phyloP scores from a whole-genome alignment of 2,113 vertebrate genomes.

The Pangasianodon hypophthalmus region DNA sequence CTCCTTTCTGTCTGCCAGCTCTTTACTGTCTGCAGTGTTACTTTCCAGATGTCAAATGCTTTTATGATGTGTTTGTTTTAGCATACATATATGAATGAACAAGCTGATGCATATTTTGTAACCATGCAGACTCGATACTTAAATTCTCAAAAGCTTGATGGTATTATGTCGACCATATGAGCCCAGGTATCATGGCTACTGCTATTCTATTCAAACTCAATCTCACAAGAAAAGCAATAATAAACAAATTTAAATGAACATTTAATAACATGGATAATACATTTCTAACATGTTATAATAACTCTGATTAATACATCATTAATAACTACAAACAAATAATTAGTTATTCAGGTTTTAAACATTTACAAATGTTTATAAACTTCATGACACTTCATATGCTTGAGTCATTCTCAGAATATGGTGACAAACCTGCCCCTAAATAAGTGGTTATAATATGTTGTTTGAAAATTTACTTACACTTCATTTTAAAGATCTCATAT shows the following conservation, averaged over 20 bases:
- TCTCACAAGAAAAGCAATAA: neutral
- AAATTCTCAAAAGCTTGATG: neutral
- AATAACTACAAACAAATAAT: neutral
- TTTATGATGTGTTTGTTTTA: neutral
- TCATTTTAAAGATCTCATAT: neutral
- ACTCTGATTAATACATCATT: neutral
- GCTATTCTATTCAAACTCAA: neutral
- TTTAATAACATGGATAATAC: neutral
- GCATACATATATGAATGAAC: neutral
- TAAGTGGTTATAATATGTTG: neutral
- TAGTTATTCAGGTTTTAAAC: neutral
- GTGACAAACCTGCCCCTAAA: neutral
- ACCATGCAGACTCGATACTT: neutral
- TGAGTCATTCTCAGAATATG: neutral
- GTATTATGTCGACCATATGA: neutral
- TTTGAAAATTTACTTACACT: neutral
- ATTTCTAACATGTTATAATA: neutral
- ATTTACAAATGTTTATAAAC: neutral
- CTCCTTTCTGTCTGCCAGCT: neutral
- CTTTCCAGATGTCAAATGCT: neutral
- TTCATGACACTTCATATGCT: neutral
- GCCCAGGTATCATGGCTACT: neutral
- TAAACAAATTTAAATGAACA: neutral
- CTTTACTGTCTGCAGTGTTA: neutral
- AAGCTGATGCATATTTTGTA: neutral